Conservation (phyloP, 2,888 invertebrate genomes). For the Congeria kusceri region DNA sequence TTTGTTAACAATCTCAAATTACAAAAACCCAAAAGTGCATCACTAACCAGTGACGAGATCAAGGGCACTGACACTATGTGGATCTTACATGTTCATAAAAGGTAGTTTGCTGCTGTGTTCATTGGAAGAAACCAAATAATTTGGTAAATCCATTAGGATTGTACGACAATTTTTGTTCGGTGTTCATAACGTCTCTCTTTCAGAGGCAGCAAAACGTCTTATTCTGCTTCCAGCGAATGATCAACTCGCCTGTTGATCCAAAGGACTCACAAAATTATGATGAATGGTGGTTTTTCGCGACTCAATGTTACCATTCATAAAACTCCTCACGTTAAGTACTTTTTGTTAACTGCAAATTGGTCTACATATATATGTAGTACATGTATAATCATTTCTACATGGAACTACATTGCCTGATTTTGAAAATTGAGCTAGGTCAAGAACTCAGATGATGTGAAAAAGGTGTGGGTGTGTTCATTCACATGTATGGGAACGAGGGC, state of each 20-base stretch:
- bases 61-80: constrained; percentile 17
- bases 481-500: constrained; percentile 45
- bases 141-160: not conserved
- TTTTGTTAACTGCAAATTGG: not conserved
- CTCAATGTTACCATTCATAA: not conserved
- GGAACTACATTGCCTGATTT: not conserved
- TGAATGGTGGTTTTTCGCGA: constrained; percentile 9
- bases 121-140: not conserved
- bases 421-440: not conserved
- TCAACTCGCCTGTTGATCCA: not conserved
- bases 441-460: constrained; percentile 9
- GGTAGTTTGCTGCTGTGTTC: constrained; percentile 7
- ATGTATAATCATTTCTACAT: not conserved
- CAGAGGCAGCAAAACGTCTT: not conserved
- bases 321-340: not conserved
- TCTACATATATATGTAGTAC: not conserved
- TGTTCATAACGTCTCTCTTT: not conserved
- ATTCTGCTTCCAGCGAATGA: not conserved
- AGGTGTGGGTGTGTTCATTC: constrained; percentile 48
- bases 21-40: not conserved
- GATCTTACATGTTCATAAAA: constrained; percentile 11
- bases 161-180: not conserved
- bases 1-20: constrained; percentile 2
- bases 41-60: constrained; percentile 2
- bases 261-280: not conserved